Evolutionary conservation across 2,113 vertebrate genomes (phyloP).

Genomic region (Eurypyga helias): DNA sequence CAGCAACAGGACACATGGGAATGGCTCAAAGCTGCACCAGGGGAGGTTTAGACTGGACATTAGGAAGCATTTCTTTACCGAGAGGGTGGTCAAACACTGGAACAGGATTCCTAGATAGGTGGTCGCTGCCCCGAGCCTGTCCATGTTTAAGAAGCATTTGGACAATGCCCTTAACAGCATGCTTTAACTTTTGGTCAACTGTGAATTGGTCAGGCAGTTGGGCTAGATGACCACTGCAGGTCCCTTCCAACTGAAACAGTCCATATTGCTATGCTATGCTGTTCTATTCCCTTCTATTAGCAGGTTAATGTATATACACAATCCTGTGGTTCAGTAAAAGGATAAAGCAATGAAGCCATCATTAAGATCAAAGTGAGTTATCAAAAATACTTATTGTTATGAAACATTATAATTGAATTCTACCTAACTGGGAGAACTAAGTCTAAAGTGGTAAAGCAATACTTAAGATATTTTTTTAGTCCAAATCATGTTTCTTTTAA

Average conservation of each 20-base stretch:
- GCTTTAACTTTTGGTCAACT: background rate
- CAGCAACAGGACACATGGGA: rapidly evolving
- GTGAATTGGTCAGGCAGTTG: background rate
- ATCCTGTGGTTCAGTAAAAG: background rate
- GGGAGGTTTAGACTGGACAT: background rate
- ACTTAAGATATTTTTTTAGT: background rate
- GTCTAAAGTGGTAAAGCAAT: background rate
- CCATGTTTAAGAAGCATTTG: background rate
- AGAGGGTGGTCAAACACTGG: background rate
- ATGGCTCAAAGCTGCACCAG: background rate
- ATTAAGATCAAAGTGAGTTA: background rate
- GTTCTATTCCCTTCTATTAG: background rate
- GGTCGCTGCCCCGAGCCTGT: background rate
- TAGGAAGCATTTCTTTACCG: background rate
- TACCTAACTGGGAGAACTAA: background rate
- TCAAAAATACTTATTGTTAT: background rate
- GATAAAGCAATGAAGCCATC: background rate
- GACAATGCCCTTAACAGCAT: background rate
- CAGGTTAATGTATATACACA: background rate
- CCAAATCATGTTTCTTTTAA: too few relatives aligned
- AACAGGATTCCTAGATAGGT: background rate
- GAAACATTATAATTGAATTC: background rate
- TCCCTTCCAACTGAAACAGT: background rate
- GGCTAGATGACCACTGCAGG: background rate
- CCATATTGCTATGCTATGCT: background rate